phyloP scores from a whole-genome alignment of 2,888 invertebrate genomes.

The Plagodis pulveraria region DNA sequence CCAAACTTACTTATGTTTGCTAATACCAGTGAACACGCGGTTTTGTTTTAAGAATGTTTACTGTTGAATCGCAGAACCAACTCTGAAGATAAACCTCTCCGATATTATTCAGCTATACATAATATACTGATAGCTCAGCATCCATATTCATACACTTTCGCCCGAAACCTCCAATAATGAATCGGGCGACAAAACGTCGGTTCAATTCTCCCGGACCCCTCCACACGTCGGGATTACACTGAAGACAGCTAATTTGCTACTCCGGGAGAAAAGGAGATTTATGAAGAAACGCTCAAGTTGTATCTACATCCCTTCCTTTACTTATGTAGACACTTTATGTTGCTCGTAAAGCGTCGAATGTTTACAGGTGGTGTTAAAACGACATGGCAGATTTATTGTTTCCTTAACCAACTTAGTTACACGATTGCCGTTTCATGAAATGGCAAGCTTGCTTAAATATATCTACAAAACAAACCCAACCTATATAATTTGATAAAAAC shows the following conservation, averaged over 20 bases:
- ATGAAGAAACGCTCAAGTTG: conserved; percentile 28
- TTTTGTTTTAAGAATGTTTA: too few species aligned
- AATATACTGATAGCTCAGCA: not conserved
- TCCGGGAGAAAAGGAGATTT: conserved; percentile 29
- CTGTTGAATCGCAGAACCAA: not conserved
- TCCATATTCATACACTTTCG: conserved; percentile 5
- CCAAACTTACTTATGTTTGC: too few species aligned
- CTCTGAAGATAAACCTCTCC: not conserved
- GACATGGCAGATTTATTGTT: not conserved
- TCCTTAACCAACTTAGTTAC: not conserved
- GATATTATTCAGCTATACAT: not conserved
- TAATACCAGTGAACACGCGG: too few species aligned
- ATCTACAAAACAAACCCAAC: too few species aligned
- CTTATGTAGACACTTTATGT: conserved; percentile 2
- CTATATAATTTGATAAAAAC: too few species aligned
- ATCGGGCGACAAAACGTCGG: conserved; percentile 33
- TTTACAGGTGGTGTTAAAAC: conserved; percentile 17
- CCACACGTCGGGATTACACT: conserved; percentile 45
- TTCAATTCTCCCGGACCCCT: conserved; percentile 32
- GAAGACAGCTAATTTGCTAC: conserved; percentile 49
- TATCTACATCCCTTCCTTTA: not conserved
- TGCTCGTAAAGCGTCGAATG: conserved; percentile 17
- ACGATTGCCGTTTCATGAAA: too few species aligned
- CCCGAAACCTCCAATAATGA: conserved; percentile 28
- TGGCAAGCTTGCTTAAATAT: too few species aligned